Evolutionary conservation across 2,888 invertebrate genomes (phyloP).

Genomic region (Apoderus coryli): DNA sequence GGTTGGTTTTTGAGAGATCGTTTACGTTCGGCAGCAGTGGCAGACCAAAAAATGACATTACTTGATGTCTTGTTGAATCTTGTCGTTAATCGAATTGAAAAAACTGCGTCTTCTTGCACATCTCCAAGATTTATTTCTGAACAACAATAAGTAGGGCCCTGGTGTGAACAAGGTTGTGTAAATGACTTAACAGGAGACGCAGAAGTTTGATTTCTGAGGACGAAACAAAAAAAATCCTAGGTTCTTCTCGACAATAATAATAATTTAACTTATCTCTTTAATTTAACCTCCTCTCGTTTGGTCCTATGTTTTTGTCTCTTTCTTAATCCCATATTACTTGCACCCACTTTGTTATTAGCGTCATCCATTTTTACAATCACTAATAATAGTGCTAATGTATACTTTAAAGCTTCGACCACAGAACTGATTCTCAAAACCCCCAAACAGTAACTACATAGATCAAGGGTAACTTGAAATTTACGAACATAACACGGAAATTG

Average conservation of each 20-base stretch:
- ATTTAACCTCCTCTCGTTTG: slow-evolving; percentile 4
- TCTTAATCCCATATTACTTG: neutral
- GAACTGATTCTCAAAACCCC: too few species aligned
- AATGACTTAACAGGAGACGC: neutral
- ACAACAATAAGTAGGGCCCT: slow-evolving; percentile 9
- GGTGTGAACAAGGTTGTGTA: slow-evolving; percentile 4
- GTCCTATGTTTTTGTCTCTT: slow-evolving; percentile 2
- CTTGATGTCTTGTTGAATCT: slow-evolving; percentile 6
- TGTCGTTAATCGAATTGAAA: slow-evolving; percentile 7
- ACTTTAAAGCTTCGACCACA: too few species aligned
- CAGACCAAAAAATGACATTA: slow-evolving; percentile 9
- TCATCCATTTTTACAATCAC: slow-evolving; percentile 3
- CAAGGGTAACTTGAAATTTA: too few species aligned
- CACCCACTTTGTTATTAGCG: slow-evolving; percentile 2
- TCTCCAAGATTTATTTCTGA: slow-evolving; percentile 9
- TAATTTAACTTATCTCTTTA: slow-evolving; percentile 3
- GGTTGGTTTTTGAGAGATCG: slow-evolving; percentile 5
- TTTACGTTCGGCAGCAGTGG: slow-evolving; percentile 9
- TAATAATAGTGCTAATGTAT: too few species aligned
- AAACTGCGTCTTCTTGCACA: slow-evolving; percentile 8
- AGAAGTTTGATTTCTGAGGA: slow-evolving; percentile 1
- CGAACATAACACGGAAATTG: too few species aligned
- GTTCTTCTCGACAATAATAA: slow-evolving; percentile 3
- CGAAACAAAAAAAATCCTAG: slow-evolving; percentile 2
- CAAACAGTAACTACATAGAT: too few species aligned